Evolutionary conservation across 1,140 invertebrate species (phyloP), one percentile per base, ranked within the genome.

Genomic region (Drosophila ironensis): DNA sequence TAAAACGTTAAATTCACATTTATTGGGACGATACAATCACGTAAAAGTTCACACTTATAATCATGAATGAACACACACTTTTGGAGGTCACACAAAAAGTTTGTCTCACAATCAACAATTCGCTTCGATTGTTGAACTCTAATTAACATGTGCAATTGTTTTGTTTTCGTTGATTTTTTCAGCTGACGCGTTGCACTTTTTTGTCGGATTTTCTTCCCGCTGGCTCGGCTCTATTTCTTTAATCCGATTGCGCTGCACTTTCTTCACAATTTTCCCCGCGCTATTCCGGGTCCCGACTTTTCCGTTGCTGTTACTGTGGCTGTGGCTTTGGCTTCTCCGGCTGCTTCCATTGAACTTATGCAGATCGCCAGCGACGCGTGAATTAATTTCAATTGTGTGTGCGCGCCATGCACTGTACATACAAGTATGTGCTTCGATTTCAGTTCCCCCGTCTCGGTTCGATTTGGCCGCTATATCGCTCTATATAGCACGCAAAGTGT

Each of bases 301-400:
- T n/a, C n/a, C n/a, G n/a, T n/a, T 37, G 37, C 54, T 52, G 53
- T 47, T 54, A 8, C 25, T 27, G 25, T 27, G 30, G 30, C 14
- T 37, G 14, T 45, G 38, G 33, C 19, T 64, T 51, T 66, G 7
- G 27, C 42, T 41, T 30, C 50, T n/a, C n/a, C n/a, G n/a, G n/a
- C n/a, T 37, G 70, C 54, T 78, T 72, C 80, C 76, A 72, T 75
- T 81, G 76, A 81, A 81, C 76, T 81, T 81, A 81, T 81, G 76
- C 76, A 81, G 77, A 81, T 82, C 47, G 57, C 27, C 53, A 70
- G 45, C 77, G 56, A 60, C 54, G 77, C 76, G 76, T 81, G 63
- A 77, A 81, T 81, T 80, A 67, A 81, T 72, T 81, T 81, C 70
- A 81, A 81, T 81, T 80, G 66, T 70, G 40, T 63, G 30, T 41